Evolutionary conservation across 2,797 vertebrate species (phyloP), one percentile per base, ranked within the genome.

Genomic region (Iguana delicatissima): DNA sequence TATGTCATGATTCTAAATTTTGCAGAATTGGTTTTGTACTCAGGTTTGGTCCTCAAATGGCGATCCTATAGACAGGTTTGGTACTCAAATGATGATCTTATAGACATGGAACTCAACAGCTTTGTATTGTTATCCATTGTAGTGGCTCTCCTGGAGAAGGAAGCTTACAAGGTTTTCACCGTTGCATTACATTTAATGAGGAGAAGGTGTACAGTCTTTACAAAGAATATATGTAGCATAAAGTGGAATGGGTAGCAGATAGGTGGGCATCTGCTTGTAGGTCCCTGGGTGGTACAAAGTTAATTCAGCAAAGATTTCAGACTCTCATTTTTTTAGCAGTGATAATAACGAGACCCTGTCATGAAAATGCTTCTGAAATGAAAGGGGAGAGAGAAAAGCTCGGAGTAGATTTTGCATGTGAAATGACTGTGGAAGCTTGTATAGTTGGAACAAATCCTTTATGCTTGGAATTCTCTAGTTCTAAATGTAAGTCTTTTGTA

Each of bases 21-120:
- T 38, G 8, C 64, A 80, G 55, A 52, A n/a, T 52, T 73, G 69
- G 7, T 46, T 46, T 46, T 46, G 42, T 46, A 46, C 42, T 52
- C 32, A 88, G 67, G 62, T 84, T 46, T 67, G 38, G 46, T 20
- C 69, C 6, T 88, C 67, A 46, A n/a, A 52, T 87, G 82, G 82
- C 82, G 0, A 57, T 59, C 16, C 16, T 59, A 18, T 59, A 46
- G 42, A 8, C 46, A 88, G 67, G 62, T 84, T 50, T 67, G 42
- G 50, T 22, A 81, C 4, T 88, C 67, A 46, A n/a, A 55, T 88
- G 82, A 38, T 38, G 1, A 59, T 62, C 59, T 5, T 62, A 20
- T 22, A 85, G 32, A 14, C 55, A 32, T 74, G 12, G 50, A 14
- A 73, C 24, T 50, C 4, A 13, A 7, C n/a, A 69, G 46, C 1